Base-by-base conservation (phyloP, 2,888 invertebrate species). In the Mimumesa dahlbomi region DNA sequence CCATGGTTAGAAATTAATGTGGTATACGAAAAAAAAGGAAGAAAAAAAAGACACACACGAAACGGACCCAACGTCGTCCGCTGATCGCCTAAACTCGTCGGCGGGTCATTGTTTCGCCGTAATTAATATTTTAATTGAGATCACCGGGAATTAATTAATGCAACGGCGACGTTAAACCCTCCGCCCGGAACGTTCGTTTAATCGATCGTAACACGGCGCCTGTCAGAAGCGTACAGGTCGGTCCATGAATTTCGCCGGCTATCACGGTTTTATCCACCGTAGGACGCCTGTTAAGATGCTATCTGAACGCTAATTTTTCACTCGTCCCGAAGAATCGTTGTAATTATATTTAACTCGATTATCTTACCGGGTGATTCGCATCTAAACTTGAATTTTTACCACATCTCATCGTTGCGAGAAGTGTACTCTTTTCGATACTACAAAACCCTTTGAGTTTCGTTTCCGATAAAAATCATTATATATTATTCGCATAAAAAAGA, bases 81-180 rank as follows among this genome's bases (percentile, higher is more conserved):
- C n/a, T n/a, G n/a, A n/a, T n/a, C 72, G 67, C 57, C 73, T 70
- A 56, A 43, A 34, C 71, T 70, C 71, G 74, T 73, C 74, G 72
- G 73, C 69, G 66, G 79, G 81, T 82, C 84, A 86, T 86, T 84
- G 87, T 87, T 79, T 79, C 79, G 62, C 61, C 74, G 78, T 82
- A 84, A 87, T 88, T 88, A 88, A 88, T 88, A 88, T 88, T 88
- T 88, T 87, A 88, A 88, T 88, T 84, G 84, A 84, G 86, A 88
- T 86, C 82, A 84, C 83, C 79, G 79, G 65, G 83, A 87, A 87
- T 87, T 87, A 87, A 89, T 89, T 88, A 88, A 88, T 79, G 81
- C 84, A 75, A 75, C 79, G 79, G 77, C 62, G 75, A 82, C 82
- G 85, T 82, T 76, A 77, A 81, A 80, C 68, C 70, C 70, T 69